Base-by-base conservation (phyloP, 2,888 invertebrate genomes). In the Aleiodes leptofemur region DNA sequence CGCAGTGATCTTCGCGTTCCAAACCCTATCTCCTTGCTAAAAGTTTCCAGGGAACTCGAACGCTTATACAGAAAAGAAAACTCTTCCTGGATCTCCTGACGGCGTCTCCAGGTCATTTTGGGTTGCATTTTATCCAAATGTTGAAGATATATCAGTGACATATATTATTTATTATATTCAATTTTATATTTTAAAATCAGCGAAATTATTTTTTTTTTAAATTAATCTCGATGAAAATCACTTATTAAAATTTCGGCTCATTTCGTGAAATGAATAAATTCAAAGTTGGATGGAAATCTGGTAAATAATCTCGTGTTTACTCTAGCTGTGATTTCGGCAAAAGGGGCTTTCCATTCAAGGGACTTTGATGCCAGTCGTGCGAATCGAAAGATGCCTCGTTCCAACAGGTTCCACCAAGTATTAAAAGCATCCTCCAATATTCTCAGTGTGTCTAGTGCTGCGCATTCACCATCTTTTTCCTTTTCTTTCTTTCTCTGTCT, bases 351-450 rank as follows among this genome's bases (percentile, higher is more conserved):
- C 68, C 71, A 38, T 66, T 66, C 55, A 72, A 48, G 61, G 61
- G 53, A 69, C 71, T 76, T 79, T 72, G 72, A 68, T 76, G 72
- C 74, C 75, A 77, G 72, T 74, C 78, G 73, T 78, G 78, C 74
- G 78, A 64, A 73, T 76, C 59, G 70, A 71, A 57, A 77, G 70
- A 73, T 72, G 64, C 75, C 66, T 69, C 73, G 76, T 76, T 71
- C 76, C 74, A 79, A 78, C 79, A 78, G 77, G 78, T 79, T 61
- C 57, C 38, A 9, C 55, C 64, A 29, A 56, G 71, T 73, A 78
- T 78, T 77, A 74, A 78, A 76, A 59, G 69, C 50, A 71, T 14
- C 64, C 51, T 34, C 64, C 29, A 69, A 66, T 75, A 70, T 48
- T 75, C 66, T 16, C 31, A 16, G 29, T 61, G 31, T 38, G 31